phyloP scores from a whole-genome alignment of 2,888 invertebrate species.

The Acanthosoma haemorrhoidale region DNA sequence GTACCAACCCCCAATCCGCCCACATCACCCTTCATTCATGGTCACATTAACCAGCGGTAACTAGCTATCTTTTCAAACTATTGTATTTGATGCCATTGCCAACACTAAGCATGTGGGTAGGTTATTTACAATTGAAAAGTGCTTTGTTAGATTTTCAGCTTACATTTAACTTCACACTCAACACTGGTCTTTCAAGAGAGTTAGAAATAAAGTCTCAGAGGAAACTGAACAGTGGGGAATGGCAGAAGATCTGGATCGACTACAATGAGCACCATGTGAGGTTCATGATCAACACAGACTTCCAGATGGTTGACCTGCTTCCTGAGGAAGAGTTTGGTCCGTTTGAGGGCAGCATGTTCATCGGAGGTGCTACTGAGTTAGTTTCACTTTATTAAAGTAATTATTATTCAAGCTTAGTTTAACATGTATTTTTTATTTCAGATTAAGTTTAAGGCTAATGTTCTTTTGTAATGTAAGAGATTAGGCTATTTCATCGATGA shows the following conservation, averaged over 20 bases:
- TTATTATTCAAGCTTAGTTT: background rate
- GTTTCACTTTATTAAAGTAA: slow-evolving; percentile 45
- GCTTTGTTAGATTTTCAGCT: slow-evolving; percentile 65
- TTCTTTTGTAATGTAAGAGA: background rate
- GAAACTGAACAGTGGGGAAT: slow-evolving; percentile 83
- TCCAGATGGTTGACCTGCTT: slow-evolving; percentile 77
- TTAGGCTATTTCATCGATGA: no score
- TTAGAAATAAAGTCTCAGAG: slow-evolving; percentile 75
- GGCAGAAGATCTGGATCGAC: slow-evolving; percentile 95
- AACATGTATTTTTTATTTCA: no score
- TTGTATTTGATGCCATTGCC: no score
- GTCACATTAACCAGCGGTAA: slow-evolving; percentile 77
- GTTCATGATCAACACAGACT: slow-evolving; percentile 87
- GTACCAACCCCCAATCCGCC: slow-evolving; percentile 84
- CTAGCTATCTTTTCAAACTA: background rate
- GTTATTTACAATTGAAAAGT: background rate
- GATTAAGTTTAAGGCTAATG: no score
- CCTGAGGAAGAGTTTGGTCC: slow-evolving; percentile 86
- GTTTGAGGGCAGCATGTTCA: slow-evolving; percentile 89
- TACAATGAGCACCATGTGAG: slow-evolving; percentile 89
- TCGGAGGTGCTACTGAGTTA: slow-evolving; percentile 87
- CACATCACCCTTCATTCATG: slow-evolving; percentile 86
- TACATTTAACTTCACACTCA: slow-evolving; percentile 83
- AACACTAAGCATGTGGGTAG: no score
- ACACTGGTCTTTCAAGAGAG: slow-evolving; percentile 74